phyloP scores from a whole-genome alignment of 1,140 invertebrate genomes.

The Schlechtendalia chinensis region DNA sequence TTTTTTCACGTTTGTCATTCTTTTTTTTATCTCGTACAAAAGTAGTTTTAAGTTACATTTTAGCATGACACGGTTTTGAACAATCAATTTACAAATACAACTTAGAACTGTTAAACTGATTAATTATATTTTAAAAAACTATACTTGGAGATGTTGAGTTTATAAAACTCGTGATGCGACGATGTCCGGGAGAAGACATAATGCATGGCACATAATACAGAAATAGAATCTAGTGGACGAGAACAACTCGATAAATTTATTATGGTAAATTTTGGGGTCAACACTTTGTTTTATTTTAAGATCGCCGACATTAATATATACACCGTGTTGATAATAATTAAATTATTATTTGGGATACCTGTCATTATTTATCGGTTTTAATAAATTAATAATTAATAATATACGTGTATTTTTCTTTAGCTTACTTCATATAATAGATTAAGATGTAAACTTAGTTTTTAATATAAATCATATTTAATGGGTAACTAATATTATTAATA shows the following conservation, averaged over 20 bases:
- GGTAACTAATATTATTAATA: too few relatives aligned
- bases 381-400: not conserved
- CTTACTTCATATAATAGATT: too few relatives aligned
- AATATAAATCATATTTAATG: too few relatives aligned
- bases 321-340: constrained; percentile 28
- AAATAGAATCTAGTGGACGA: constrained; percentile 46
- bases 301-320: constrained; percentile 25
- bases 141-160: not conserved
- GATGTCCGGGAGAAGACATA: constrained; percentile 39
- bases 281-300: constrained; percentile 43
- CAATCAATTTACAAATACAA: constrained; percentile 2
- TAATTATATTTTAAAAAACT: constrained; percentile 14
- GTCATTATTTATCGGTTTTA: not conserved
- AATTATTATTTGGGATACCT: not conserved
- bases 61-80: not conserved
- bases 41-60: not conserved
- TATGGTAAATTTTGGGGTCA: constrained; percentile 49
- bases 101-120: not conserved
- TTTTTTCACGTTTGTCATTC: not conserved
- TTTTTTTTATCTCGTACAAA: not conserved
- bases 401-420: too few relatives aligned
- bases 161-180: constrained; percentile 4
- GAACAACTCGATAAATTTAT: constrained; percentile 47
- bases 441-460: too few relatives aligned
- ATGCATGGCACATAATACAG: constrained; percentile 35